Conservation (phyloP, 2,888 invertebrate genomes). For the Idaea straminata region DNA sequence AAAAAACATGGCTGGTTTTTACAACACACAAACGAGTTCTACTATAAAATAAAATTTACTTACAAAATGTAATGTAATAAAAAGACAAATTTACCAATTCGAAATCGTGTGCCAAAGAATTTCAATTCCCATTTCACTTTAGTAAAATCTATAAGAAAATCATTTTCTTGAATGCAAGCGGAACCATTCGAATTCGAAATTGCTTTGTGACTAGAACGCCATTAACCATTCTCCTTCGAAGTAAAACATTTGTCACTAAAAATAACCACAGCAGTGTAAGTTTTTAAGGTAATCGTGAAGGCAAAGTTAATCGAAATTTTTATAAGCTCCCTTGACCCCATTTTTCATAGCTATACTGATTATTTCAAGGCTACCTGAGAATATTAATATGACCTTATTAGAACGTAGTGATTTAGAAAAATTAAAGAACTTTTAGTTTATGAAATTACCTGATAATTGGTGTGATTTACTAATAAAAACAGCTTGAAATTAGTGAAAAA, state of each 20-base stretch:
- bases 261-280: slow-evolving; percentile 22
- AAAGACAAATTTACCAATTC: not conserved
- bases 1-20: no score
- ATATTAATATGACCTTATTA: not conserved
- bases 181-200: not conserved
- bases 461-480: no score
- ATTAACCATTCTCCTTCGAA: slow-evolving; percentile 16
- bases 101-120: not conserved
- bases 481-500: no score
- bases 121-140: not conserved
- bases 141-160: slow-evolving; percentile 1
- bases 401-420: not conserved
- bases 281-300: slow-evolving; percentile 18
- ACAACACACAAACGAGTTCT: no score
- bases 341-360: slow-evolving; percentile 11
- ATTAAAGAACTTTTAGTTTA: not conserved
- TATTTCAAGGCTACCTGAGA: not conserved
- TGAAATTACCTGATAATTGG: not conserved
- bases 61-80: not conserved
- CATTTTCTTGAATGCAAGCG: not conserved
- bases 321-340: slow-evolving; percentile 27
- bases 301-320: slow-evolving; percentile 26
- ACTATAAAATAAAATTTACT: not conserved
- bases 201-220: slow-evolving; percentile 4
- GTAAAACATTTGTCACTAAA: slow-evolving; percentile 18